Conservation (phyloP, 2,888 invertebrate species). For the Brachylomia viminalis region DNA sequence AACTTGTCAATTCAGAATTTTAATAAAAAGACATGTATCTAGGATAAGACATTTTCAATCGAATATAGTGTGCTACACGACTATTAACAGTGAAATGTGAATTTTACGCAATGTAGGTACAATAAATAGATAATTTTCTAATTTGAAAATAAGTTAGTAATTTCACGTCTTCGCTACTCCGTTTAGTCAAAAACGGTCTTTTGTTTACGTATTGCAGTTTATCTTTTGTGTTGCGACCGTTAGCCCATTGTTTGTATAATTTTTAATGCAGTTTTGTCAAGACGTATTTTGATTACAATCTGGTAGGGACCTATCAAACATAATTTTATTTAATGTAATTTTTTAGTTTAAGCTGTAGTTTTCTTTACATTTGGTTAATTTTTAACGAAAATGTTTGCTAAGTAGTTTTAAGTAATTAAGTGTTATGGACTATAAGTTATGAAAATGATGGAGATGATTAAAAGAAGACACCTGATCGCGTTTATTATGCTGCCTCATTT, state of each 20-base stretch:
- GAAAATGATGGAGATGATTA: slow-evolving; percentile 28
- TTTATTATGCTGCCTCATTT: slow-evolving; percentile 9
- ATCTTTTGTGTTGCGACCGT: slow-evolving; percentile 58
- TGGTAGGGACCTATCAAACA: slow-evolving; percentile 41
- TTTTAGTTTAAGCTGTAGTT: background rate
- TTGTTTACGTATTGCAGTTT: slow-evolving; percentile 73
- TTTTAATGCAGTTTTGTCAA: slow-evolving; percentile 77
- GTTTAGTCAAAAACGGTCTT: slow-evolving; percentile 70
- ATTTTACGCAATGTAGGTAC: slow-evolving; percentile 87
- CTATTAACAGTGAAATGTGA: slow-evolving; percentile 85
- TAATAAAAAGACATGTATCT: slow-evolving; percentile 82
- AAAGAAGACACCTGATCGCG: slow-evolving; percentile 22
- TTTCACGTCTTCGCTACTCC: slow-evolving; percentile 71
- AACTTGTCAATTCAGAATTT: slow-evolving; percentile 85
- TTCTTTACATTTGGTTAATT: background rate
- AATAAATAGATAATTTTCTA: slow-evolving; percentile 66
- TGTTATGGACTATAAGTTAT: slow-evolving; percentile 63
- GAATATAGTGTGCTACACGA: slow-evolving; percentile 75
- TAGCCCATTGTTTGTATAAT: slow-evolving; percentile 53
- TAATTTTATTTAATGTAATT: slow-evolving; percentile 27
- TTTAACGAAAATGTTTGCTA: slow-evolving; percentile 37
- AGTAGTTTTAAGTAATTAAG: slow-evolving; percentile 55
- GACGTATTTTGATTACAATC: slow-evolving; percentile 68
- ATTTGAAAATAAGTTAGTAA: slow-evolving; percentile 76
- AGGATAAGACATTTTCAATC: slow-evolving; percentile 75